Evolutionary conservation across 2,888 invertebrate genomes (phyloP).

Genomic region (Carterocephalus palaemon): DNA sequence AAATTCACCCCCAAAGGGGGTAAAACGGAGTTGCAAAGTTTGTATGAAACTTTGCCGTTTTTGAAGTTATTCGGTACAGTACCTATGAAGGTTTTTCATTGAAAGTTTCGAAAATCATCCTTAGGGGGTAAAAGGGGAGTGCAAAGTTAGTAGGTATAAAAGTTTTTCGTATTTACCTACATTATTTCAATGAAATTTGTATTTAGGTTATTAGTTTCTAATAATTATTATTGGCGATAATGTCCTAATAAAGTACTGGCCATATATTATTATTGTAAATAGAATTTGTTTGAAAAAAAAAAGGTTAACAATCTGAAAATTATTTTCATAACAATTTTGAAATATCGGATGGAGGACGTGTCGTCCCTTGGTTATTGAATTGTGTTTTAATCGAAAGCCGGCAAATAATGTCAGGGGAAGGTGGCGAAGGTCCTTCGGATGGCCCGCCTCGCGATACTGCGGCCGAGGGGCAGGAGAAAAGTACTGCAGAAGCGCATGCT

Average conservation of each 20-base stretch:
- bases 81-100: no score
- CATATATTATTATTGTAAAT: constrained; percentile 8
- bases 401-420: constrained; percentile 43
- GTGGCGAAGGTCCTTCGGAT: constrained; percentile 36
- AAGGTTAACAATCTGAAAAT: constrained; percentile 1
- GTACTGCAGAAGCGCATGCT: constrained; percentile 32
- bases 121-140: no score
- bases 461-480: constrained; percentile 4
- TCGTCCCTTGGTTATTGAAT: not conserved
- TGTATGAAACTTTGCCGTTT: no score
- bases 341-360: not conserved
- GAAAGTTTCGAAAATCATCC: no score
- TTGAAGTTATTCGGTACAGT: no score
- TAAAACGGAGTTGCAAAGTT: no score
- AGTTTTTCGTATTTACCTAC: no score
- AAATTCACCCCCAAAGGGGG: no score
- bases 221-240: no score
- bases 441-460: constrained; percentile 21
- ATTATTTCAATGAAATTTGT: no score
- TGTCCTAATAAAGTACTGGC: constrained; percentile 10
- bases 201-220: no score
- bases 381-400: not conserved
- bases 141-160: no score
- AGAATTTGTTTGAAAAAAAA: constrained; percentile 2
- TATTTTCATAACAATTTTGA: constrained; percentile 6